Evolutionary conservation across 2,113 vertebrate species (phyloP).

Genomic region (Todiramphus saurophagus): DNA sequence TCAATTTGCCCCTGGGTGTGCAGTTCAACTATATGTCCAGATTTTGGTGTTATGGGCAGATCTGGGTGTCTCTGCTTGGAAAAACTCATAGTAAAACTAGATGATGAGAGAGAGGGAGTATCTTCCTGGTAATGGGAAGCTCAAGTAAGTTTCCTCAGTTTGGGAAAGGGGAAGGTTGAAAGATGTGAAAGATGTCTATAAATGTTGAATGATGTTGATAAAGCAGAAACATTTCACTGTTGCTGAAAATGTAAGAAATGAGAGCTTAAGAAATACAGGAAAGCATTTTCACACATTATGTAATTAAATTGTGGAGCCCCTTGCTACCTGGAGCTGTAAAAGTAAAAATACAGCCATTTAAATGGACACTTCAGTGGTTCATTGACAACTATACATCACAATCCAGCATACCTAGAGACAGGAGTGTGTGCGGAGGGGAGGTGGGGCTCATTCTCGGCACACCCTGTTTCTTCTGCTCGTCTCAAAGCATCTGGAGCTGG

Average conservation of each 20-base stretch:
- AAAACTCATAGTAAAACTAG: background rate
- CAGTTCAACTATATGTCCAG: background rate
- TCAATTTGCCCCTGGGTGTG: background rate
- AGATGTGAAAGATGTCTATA: background rate
- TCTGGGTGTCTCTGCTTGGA: background rate
- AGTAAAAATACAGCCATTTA: background rate
- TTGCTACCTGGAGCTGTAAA: background rate
- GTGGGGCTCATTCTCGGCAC: background rate
- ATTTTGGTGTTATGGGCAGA: background rate
- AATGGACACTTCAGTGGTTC: background rate
- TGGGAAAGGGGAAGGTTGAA: background rate
- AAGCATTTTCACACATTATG: background rate
- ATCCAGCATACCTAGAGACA: rapidly evolving
- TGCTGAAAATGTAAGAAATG: background rate
- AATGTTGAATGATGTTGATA: background rate
- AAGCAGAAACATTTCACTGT: background rate
- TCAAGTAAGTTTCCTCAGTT: background rate
- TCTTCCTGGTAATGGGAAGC: background rate
- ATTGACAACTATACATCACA: background rate
- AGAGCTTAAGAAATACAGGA: background rate
- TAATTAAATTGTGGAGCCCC: background rate
- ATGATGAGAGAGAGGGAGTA: background rate
- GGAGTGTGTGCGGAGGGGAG: background rate
- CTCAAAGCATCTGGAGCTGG: background rate
- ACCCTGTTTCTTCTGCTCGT: background rate